These are phyloP conservation scores for Alcedo quadribrachys DNA, from an alignment of 2,797 vertebrate genomes.

Conservation along the genomic window DNA sequence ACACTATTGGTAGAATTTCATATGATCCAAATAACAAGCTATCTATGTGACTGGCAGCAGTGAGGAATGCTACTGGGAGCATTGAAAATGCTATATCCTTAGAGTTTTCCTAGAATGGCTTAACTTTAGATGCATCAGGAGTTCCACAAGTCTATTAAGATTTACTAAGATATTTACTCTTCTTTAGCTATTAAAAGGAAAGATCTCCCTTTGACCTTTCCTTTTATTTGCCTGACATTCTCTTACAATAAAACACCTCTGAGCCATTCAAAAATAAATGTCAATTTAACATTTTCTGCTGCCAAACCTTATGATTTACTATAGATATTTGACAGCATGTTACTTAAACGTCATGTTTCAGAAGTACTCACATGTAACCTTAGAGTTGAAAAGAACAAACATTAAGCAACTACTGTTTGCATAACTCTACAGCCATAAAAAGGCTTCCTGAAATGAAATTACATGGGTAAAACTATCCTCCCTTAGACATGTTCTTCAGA, in stretches of 20 bases:
- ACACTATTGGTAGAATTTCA: background rate
- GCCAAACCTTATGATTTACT: constrained; percentile 44
- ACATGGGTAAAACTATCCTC: background rate
- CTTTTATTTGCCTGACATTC: constrained; percentile 75
- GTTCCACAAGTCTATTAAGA: constrained; percentile 60
- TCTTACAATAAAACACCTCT: constrained; percentile 63
- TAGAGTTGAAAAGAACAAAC: background rate
- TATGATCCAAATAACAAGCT: background rate
- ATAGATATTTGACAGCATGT: constrained; percentile 19
- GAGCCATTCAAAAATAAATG: constrained; percentile 55
- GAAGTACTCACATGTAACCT: background rate
- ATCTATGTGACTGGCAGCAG: background rate
- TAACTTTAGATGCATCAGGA: constrained; percentile 6
- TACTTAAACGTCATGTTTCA: constrained; percentile 39
- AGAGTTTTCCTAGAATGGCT: constrained; percentile 3
- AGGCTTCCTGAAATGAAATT: background rate
- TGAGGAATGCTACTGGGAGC: background rate
- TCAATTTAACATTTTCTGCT: constrained; percentile 61
- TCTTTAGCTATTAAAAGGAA: constrained; percentile 69
- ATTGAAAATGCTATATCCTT: background rate
- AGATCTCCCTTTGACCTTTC: constrained; percentile 71
- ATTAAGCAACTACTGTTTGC: background rate
- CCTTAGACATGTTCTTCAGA: background rate
- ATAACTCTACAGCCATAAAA: background rate
- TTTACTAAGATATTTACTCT: constrained; percentile 73